Evolutionary conservation across 2,888 invertebrate species (phyloP).

Genomic region (Boloria euphrosyne): DNA sequence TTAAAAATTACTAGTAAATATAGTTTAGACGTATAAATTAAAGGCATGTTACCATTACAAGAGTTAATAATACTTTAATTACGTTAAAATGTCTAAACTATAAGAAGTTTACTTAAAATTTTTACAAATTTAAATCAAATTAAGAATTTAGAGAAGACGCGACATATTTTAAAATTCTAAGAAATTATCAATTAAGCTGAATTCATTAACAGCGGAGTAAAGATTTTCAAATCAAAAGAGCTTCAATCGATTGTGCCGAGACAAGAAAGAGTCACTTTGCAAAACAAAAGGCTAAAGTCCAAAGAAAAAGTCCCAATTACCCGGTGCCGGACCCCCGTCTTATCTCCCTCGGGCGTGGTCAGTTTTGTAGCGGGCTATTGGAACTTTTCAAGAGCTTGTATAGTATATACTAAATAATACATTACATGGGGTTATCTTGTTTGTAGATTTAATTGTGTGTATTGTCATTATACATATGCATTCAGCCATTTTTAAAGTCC

Average conservation of each 20-base stretch:
- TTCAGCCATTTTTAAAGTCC: no score
- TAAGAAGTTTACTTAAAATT: no score
- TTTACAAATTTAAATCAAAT: no score
- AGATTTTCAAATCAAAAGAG: conserved; percentile 41
- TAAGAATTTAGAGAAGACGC: no score
- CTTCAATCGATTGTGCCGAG: conserved; percentile 65
- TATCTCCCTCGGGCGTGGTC: conserved; percentile 47
- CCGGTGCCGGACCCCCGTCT: conserved; percentile 44
- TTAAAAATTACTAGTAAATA: no score
- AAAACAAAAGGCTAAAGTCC: conserved; percentile 71
- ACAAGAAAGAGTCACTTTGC: conserved; percentile 75
- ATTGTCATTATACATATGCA: no score
- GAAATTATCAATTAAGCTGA: conserved; percentile 14
- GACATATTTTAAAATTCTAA: background rate
- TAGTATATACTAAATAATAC: background rate
- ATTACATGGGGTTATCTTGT: no score
- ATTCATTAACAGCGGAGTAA: conserved; percentile 12
- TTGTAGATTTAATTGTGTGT: no score
- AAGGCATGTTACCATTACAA: no score
- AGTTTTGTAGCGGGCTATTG: conserved; percentile 45
- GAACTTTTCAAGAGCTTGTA: background rate
- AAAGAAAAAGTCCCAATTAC: conserved; percentile 82
- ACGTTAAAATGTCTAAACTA: no score
- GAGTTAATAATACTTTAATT: no score
- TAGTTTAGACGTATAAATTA: no score